Percentiles rank a stretch among this genome's conserved stretches.
Evolutionary conservation across 2,113 vertebrate genomes (phyloP).

Genomic region (Malurus melanocephalus): DNA sequence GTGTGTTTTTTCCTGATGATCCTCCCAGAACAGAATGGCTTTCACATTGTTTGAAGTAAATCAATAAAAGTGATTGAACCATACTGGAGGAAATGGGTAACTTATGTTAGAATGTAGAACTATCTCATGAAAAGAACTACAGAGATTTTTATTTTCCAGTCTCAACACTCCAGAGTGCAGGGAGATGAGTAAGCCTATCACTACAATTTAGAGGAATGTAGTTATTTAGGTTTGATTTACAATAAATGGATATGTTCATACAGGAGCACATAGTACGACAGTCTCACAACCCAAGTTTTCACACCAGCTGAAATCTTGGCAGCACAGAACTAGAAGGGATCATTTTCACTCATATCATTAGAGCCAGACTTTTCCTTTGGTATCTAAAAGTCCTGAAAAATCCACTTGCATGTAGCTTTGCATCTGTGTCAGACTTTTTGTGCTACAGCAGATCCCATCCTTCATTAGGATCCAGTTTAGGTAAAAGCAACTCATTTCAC

Average conservation of each 20-base stretch:
- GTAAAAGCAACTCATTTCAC: neutral
- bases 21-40: neutral
- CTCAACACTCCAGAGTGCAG: neutral
- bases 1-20: neutral
- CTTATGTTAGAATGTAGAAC: neutral
- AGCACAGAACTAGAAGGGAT: neutral
- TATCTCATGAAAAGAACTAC: neutral
- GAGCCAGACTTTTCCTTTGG: neutral
- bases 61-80: neutral
- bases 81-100: neutral
- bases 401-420: neutral
- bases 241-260: neutral
- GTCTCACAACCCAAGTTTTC: neutral
- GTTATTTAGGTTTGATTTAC: neutral
- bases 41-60: neutral
- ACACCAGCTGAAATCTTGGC: neutral
- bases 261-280: fast-evolving
- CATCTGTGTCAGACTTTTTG: neutral
- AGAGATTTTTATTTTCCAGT: neutral
- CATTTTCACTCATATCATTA: neutral
- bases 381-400: neutral
- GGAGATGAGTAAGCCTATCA: neutral
- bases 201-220: neutral
- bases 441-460: neutral
- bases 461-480: neutral